Evolutionary conservation across 1,140 invertebrate species (phyloP), one percentile per base, ranked within the genome.

Genomic region (Pygmarrhopalites habei): DNA sequence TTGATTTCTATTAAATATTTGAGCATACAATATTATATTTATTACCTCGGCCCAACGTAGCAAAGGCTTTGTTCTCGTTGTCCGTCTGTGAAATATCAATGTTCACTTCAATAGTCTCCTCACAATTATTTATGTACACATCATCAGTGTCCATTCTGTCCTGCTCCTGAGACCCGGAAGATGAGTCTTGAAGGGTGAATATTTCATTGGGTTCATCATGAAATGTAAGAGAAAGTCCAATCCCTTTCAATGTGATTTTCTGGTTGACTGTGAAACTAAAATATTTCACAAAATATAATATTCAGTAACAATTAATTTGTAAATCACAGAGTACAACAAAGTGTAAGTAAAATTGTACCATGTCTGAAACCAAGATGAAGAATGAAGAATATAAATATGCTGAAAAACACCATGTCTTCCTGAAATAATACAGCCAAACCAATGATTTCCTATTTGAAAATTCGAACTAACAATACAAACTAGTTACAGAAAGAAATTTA

Each of bases 111-210:
- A 49, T 21, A 12, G 7, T 49, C 46, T 49, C 46, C 23, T 49
- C 46, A 7, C 7, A 7, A 49, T 49, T 49, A 19, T 49, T 49
- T 15, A 15, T 49, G 23, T 21, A 49, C 46, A 49, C 7, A 21
- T 49, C 46, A 5, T 49, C 46, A 49, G 46, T 49, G 46, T 49
- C 46, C 46, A 49, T 49, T 21, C 46, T 14, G 23, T 49, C 46
- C 7, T 14, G 12, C 12, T 49, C 19, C 12, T 21, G 7, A 49
- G 7, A 15, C 14, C 23, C 5, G 35, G 17, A 17, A 5, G 46
- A 49, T n/a, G n/a, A n/a, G n/a, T n/a, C n/a, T n/a, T n/a, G n/a
- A n/a, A n/a, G n/a, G 23, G 12, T 14, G 46, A 49, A 49, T 19
- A 14, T 23, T 23, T 12, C 5, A 19, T 14, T 49, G 7, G 46